A percentile compares a stretch with the other conserved stretches of the same genome.
phyloP scores from a whole-genome alignment of 2,888 invertebrate genomes.

The Aphodius sticticus region DNA sequence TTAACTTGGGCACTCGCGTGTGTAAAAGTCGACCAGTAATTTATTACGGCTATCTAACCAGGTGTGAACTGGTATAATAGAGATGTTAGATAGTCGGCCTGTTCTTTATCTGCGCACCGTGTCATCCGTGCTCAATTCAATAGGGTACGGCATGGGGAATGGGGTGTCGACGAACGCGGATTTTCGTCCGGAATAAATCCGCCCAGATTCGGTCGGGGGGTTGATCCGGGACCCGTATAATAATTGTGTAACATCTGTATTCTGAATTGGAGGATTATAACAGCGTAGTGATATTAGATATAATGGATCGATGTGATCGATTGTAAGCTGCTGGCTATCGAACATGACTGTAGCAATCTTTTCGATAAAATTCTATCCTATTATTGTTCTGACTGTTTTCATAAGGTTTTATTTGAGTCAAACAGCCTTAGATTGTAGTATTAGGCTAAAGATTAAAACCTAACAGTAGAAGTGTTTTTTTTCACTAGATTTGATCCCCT shows the following conservation, averaged over 20 bases:
- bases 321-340: neutral
- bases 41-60: constrained; percentile 36
- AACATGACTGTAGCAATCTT: neutral
- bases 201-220: neutral
- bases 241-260: neutral
- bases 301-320: neutral
- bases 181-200: neutral
- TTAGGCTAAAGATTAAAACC: no score
- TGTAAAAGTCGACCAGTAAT: constrained; percentile 37
- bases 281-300: neutral
- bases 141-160: neutral
- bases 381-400: no score
- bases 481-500: no score
- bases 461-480: no score
- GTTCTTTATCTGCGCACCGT: constrained; percentile 36
- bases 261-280: neutral
- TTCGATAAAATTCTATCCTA: neutral
- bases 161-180: neutral
- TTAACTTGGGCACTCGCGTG: neutral
- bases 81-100: constrained; percentile 37
- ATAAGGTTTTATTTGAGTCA: no score
- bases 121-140: constrained; percentile 29
- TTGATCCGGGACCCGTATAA: constrained; percentile 4
- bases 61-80: constrained; percentile 38
- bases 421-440: no score